A percentile compares a stretch with the other conserved stretches of the same genome.
These are phyloP conservation scores for Enteromius paludinosus DNA, from an alignment of 2,797 vertebrate genomes.

Conservation along the genomic window DNA sequence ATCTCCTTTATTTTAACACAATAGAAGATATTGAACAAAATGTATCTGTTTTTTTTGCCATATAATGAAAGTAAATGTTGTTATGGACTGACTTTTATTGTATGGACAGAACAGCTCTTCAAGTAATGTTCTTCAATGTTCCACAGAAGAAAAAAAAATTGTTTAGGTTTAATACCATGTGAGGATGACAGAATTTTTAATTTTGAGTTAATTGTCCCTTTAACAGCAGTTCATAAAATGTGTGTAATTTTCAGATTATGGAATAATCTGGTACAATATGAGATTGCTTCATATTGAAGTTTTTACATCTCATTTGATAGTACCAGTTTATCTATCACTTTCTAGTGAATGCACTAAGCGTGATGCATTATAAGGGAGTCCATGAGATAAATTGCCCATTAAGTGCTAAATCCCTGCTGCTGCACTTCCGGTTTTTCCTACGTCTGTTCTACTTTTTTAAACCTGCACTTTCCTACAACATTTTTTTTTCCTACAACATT, in stretches of 20 bases:
- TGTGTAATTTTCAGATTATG: conserved; percentile 40
- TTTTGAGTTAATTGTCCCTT: neutral
- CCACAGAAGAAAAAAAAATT: neutral
- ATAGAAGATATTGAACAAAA: neutral
- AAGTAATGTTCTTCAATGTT: neutral
- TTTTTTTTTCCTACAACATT: conserved; percentile 10
- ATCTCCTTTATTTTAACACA: neutral
- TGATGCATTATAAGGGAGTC: conserved; percentile 15
- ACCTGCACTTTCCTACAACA: conserved; percentile 35
- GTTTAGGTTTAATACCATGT: neutral
- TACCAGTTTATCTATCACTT: conserved; percentile 49
- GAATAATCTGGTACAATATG: conserved; percentile 50
- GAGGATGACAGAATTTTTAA: conserved; percentile 3
- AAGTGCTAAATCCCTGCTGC: conserved; percentile 33
- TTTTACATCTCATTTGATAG: conserved; percentile 44
- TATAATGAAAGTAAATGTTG: conserved; percentile 22
- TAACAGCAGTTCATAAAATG: conserved; percentile 46
- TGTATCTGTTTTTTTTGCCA: neutral
- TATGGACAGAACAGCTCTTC: neutral
- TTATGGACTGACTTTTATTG: neutral
- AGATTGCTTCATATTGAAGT: conserved; percentile 68
- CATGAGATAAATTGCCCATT: conserved; percentile 37
- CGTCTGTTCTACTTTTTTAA: conserved; percentile 39
- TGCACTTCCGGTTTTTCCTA: conserved; percentile 39
- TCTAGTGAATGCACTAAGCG: conserved; percentile 40